A percentile compares a stretch with the other conserved stretches of the same genome.
Conservation (phyloP, 2,888 invertebrate genomes). For the Noctua fimbriata region DNA sequence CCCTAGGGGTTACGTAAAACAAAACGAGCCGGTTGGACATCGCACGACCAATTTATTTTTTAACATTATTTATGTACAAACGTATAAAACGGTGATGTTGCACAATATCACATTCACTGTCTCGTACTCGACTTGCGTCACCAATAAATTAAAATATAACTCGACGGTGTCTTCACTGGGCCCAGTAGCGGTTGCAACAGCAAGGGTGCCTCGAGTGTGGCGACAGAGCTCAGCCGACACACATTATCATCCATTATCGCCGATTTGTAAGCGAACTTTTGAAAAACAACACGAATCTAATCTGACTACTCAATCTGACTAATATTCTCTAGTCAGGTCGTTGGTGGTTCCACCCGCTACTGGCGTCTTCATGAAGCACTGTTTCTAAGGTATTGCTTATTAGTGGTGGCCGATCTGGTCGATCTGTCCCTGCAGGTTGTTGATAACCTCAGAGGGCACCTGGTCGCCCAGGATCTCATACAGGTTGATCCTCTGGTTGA, state of each 20-base stretch:
- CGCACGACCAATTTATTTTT: conserved; percentile 81
- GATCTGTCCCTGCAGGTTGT: conserved; percentile 96
- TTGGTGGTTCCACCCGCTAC: conserved; percentile 47
- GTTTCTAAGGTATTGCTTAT: conserved; percentile 38
- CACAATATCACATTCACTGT: conserved; percentile 87
- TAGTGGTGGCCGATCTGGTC: conserved; percentile 94
- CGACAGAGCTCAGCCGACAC: conserved; percentile 32
- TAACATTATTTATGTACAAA: conserved; percentile 86
- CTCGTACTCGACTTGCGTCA: conserved; percentile 83
- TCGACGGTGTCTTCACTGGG: conserved; percentile 69
- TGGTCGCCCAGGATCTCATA: conserved; percentile 96
- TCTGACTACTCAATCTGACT: background rate
- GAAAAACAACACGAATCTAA: conserved; percentile 27
- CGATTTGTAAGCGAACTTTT: conserved; percentile 20
- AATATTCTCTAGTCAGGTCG: background rate
- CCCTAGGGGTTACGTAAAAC: conserved; percentile 77
- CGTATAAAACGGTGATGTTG: conserved; percentile 84
- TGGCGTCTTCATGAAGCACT: conserved; percentile 57
- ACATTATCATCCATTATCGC: conserved; percentile 25
- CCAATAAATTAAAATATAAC: conserved; percentile 83
- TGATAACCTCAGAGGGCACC: conserved; percentile 96
- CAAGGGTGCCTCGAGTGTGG: conserved; percentile 36
- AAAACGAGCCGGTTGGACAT: conserved; percentile 77
- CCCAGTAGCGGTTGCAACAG: conserved; percentile 68
- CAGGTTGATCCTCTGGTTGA: conserved; percentile 95